Percentiles rank a stretch among this genome's conserved stretches.
phyloP scores from a whole-genome alignment of 2,113 vertebrate genomes.

The Megaceryle maxima region DNA sequence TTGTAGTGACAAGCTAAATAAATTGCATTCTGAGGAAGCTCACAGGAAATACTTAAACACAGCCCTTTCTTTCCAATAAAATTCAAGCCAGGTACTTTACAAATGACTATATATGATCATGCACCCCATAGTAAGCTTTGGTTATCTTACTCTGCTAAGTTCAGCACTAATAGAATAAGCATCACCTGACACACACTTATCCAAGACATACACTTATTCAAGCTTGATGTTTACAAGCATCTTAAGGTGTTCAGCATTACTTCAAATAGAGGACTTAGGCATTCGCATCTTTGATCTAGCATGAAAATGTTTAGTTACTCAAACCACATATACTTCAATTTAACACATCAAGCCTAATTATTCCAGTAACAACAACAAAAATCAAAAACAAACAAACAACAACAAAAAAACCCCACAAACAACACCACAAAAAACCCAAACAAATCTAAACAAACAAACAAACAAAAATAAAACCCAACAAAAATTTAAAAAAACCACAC shows the following conservation, averaged over 20 bases:
- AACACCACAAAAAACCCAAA: too few relatives aligned
- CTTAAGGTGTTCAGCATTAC: not conserved
- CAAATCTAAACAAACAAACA: too few relatives aligned
- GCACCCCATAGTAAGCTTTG: not conserved
- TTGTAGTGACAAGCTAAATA: not conserved
- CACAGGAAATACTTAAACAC: not conserved
- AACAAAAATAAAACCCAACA: too few relatives aligned
- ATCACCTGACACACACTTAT: not conserved
- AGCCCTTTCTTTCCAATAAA: not conserved
- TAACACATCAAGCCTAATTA: not conserved
- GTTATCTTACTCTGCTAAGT: not conserved
- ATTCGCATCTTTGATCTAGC: not conserved
- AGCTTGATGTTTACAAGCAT: not conserved
- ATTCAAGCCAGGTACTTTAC: not conserved
- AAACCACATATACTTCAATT: not conserved
- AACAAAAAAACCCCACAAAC: too few relatives aligned
- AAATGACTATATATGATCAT: not conserved
- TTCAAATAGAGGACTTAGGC: not conserved
- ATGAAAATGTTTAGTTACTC: not conserved
- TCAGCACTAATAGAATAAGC: not conserved
- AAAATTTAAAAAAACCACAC: too few relatives aligned
- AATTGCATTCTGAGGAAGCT: not conserved
- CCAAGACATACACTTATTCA: fast-evolving
- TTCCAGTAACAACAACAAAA: not conserved
- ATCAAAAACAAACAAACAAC: too few relatives aligned